Evolutionary conservation across 2,113 vertebrate genomes (phyloP).

Genomic region (Cacatua alba): DNA sequence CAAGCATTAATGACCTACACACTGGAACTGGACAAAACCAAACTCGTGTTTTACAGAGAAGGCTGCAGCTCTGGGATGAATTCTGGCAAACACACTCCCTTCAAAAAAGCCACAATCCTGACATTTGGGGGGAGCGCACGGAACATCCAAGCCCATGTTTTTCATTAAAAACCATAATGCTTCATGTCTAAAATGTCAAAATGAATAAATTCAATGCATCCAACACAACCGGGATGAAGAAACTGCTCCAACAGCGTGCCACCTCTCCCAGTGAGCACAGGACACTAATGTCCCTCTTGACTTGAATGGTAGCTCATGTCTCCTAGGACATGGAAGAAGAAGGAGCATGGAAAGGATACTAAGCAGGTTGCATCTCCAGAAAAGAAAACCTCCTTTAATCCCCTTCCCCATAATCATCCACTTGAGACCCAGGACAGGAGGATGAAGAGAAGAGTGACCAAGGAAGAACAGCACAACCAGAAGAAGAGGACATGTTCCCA

Average conservation of each 20-base stretch:
- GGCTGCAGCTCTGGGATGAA: neutral
- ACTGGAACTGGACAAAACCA: neutral
- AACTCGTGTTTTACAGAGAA: neutral
- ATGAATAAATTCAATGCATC: neutral
- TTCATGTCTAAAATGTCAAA: constrained; percentile 12
- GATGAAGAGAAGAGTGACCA: neutral
- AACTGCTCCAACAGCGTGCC: neutral
- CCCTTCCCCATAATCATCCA: neutral
- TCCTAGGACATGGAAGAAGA: neutral
- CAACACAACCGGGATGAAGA: neutral
- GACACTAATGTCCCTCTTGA: neutral
- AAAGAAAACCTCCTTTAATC: neutral
- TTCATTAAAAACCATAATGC: neutral
- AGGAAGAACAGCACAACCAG: neutral
- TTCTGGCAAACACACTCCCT: neutral
- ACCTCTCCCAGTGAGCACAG: neutral
- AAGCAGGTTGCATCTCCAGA: neutral
- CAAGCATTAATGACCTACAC: neutral
- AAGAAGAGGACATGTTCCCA: neutral
- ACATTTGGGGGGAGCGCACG: neutral
- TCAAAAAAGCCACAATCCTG: neutral
- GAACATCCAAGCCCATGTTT: neutral
- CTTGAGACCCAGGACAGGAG: neutral
- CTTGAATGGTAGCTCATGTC: neutral
- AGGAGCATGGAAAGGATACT: neutral